Evolutionary conservation across 92 coral and sea anemone species (phyloP).

Genomic region (Virgularia gustaviana): DNA sequence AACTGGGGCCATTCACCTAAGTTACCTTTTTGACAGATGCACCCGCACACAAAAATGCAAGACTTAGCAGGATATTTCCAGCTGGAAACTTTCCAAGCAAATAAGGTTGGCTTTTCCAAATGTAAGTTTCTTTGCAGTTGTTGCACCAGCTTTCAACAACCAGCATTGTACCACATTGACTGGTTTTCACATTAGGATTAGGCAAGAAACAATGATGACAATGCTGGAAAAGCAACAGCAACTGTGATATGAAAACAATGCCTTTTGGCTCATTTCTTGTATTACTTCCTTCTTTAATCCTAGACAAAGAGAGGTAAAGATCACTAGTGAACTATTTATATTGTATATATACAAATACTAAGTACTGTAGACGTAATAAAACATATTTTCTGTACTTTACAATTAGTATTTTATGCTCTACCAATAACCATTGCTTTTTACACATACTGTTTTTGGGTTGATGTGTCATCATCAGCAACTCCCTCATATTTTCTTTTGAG

Average conservation of each 20-base stretch:
- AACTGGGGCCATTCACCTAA: not conserved
- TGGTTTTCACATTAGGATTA: conserved; percentile 26
- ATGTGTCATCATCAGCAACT: conserved; percentile 11
- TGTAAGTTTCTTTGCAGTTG: conserved; percentile 9
- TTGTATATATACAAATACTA: not conserved
- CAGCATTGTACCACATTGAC: conserved; percentile 24
- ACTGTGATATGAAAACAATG: conserved; percentile 51
- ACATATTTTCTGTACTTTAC: not conserved
- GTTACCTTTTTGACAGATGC: conserved; percentile 12
- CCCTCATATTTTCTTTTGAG: not conserved
- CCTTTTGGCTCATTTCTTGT: conserved; percentile 60
- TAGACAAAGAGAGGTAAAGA: conserved; percentile 13
- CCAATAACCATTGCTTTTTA: not conserved
- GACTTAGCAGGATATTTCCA: conserved; percentile 10
- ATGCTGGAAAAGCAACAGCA: conserved; percentile 55
- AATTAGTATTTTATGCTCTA: not conserved
- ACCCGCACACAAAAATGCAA: conserved; percentile 6
- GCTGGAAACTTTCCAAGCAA: conserved; percentile 32
- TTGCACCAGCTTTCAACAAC: not conserved
- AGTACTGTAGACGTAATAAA: not conserved
- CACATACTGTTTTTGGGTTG: not conserved
- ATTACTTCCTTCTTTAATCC: conserved; percentile 44
- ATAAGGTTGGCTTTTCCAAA: conserved; percentile 9
- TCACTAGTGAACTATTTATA: not conserved
- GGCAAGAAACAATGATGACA: conserved; percentile 58